Evolutionary conservation across 2,888 invertebrate species (phyloP).

Genomic region (Heliconius ismenius): DNA sequence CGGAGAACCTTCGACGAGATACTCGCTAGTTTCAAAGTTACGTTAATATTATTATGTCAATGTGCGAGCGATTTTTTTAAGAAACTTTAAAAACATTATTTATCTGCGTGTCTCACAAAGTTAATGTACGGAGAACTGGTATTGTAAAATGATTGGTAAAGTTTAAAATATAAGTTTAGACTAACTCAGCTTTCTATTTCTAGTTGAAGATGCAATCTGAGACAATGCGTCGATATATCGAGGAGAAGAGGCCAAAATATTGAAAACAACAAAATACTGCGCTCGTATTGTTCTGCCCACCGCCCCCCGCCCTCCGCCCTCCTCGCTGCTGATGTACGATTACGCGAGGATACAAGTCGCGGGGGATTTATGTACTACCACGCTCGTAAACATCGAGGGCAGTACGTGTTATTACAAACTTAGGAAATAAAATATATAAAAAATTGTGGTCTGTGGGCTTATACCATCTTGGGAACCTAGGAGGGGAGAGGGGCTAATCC

Average conservation of each 20-base stretch:
- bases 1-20: too few species aligned
- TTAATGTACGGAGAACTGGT: neutral
- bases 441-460: too few species aligned
- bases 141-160: too few species aligned
- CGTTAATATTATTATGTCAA: too few species aligned
- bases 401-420: neutral
- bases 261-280: constrained; percentile 33
- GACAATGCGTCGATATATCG: constrained; percentile 23
- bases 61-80: too few species aligned
- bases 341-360: constrained; percentile 29
- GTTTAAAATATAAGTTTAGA: neutral
- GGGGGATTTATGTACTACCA: constrained; percentile 39
- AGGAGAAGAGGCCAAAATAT: constrained; percentile 37
- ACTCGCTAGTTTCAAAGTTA: too few species aligned
- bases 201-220: constrained; percentile 18
- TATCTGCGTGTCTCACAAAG: neutral
- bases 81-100: too few species aligned
- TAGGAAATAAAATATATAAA: too few species aligned
- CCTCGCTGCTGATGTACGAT: constrained; percentile 37
- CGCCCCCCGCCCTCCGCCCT: constrained; percentile 26
- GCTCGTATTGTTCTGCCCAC: constrained; percentile 42
- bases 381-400: constrained; percentile 26
- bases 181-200: neutral
- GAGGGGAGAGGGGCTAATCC: too few species aligned
- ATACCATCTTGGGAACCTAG: too few species aligned